Evolutionary conservation across 2,113 vertebrate genomes (phyloP).

Genomic region (Scolopax mira): DNA sequence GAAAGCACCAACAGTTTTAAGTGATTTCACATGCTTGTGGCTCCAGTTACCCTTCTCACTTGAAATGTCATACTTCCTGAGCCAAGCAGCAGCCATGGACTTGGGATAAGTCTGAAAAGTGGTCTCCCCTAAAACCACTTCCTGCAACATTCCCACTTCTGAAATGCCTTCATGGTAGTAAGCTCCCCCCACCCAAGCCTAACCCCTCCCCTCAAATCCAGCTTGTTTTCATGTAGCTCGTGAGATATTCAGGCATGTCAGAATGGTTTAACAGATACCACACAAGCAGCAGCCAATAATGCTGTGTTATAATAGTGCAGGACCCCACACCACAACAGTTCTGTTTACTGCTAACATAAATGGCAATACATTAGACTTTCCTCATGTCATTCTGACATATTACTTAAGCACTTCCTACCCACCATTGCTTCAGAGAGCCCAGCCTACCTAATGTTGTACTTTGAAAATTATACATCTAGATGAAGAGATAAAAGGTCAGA

Average conservation of each 20-base stretch:
- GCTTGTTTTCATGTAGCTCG: not conserved
- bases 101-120: not conserved
- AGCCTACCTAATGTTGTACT: fast-evolving
- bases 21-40: not conserved
- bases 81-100: not conserved
- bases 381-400: not conserved
- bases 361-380: not conserved
- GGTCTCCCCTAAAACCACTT: not conserved
- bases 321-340: not conserved
- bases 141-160: not conserved
- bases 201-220: not conserved
- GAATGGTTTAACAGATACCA: not conserved
- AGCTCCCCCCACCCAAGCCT: not conserved
- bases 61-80: not conserved
- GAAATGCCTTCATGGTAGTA: too few relatives aligned
- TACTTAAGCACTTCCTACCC: not conserved
- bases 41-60: not conserved
- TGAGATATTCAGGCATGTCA: not conserved
- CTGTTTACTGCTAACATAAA: not conserved
- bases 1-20: not conserved
- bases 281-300: not conserved
- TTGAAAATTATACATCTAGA: fast-evolving
- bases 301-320: not conserved
- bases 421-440: not conserved
- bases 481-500: not conserved